These are phyloP conservation scores for Notothenia rossii DNA, from an alignment of 2,113 vertebrate genomes.

Conservation along the genomic window DNA sequence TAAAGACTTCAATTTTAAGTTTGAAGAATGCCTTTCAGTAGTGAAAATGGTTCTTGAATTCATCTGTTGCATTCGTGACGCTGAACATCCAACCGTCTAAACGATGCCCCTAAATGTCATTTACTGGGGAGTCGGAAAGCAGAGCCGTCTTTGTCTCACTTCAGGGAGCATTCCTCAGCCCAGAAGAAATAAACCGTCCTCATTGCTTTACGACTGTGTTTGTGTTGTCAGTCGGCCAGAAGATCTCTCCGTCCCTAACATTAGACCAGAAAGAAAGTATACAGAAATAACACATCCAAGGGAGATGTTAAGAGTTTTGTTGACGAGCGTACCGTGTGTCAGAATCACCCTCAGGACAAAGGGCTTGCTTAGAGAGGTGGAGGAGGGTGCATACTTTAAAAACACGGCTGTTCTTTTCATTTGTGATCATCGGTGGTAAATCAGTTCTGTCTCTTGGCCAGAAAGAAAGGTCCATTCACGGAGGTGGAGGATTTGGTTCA, in stretches of 20 bases:
- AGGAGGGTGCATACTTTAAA: conserved; percentile 35
- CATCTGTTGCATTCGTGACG: conserved; percentile 10
- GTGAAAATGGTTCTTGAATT: conserved; percentile 31
- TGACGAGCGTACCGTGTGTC: conserved; percentile 38
- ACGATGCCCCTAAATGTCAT: conserved; percentile 39
- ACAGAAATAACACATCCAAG: conserved; percentile 21
- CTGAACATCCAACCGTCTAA: conserved; percentile 20
- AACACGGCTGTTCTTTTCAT: conserved; percentile 63
- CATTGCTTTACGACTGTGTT: conserved; percentile 70
- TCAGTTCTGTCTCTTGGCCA: conserved; percentile 59
- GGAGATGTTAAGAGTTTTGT: conserved; percentile 58
- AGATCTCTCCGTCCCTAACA: conserved; percentile 40
- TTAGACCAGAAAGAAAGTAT: conserved; percentile 52
- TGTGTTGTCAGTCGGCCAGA: conserved; percentile 72
- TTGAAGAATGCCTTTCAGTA: neutral
- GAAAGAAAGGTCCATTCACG: conserved; percentile 73
- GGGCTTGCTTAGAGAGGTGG: conserved; percentile 41
- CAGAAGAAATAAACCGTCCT: conserved; percentile 67
- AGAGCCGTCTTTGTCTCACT: conserved; percentile 36
- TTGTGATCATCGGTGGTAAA: conserved; percentile 68
- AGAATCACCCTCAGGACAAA: conserved; percentile 52
- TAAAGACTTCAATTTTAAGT: conserved; percentile 21
- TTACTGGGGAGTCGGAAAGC: conserved; percentile 24
- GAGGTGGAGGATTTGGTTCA: conserved; percentile 29
- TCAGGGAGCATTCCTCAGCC: conserved; percentile 57